phyloP scores from a whole-genome alignment of 2,888 invertebrate genomes.

The Lasioglossum calceatum region DNA sequence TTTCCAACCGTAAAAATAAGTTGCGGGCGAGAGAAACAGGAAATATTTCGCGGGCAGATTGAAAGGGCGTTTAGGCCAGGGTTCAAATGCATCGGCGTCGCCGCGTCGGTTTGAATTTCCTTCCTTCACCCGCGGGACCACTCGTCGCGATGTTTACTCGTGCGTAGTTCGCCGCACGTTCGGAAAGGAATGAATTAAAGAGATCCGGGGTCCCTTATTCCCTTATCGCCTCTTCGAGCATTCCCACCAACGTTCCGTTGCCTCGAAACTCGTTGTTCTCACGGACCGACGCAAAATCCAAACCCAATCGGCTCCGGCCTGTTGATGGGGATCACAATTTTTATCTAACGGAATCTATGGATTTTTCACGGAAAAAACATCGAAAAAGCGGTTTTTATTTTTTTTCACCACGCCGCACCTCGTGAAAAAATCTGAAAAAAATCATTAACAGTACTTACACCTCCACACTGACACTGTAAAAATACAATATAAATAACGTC shows the following conservation, averaged over 20 bases:
- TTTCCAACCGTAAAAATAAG: conserved; percentile 41
- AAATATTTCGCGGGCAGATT: conserved; percentile 58
- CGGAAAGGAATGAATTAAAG: conserved; percentile 73
- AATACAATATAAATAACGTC: neutral
- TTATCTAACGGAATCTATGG: neutral
- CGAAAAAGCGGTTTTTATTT: neutral
- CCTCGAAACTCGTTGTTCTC: conserved; percentile 55
- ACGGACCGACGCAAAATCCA: conserved; percentile 56
- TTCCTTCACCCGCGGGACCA: conserved; percentile 66
- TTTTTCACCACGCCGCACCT: neutral
- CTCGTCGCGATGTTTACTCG: conserved; percentile 72
- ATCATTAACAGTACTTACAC: neutral
- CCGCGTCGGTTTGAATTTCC: conserved; percentile 58
- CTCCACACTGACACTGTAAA: neutral
- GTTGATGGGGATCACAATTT: neutral
- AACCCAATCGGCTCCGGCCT: conserved; percentile 59
- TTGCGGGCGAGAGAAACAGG: neutral
- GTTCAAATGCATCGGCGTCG: conserved; percentile 51
- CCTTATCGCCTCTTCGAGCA: conserved; percentile 68
- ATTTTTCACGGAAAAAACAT: neutral
- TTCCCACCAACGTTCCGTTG: conserved; percentile 56
- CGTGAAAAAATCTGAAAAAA: neutral
- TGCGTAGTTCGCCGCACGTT: conserved; percentile 66
- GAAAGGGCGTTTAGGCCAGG: conserved; percentile 50
- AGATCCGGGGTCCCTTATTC: conserved; percentile 65